Base-by-base conservation (phyloP, 2,888 invertebrate species). In the Coenonympha glycerion region DNA sequence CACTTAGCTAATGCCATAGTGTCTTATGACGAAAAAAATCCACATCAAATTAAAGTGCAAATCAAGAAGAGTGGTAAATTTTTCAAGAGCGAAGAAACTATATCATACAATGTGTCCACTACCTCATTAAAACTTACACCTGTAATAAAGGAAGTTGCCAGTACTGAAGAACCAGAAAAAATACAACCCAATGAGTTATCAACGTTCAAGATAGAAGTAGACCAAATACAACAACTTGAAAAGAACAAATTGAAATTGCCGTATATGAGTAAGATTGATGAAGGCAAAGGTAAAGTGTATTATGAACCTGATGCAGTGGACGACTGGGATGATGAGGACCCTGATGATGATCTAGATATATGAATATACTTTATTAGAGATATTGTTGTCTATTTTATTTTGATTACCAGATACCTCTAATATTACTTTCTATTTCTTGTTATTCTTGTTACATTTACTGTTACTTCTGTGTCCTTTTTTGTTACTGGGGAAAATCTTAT, bases 301-400 rank as follows among this genome's bases (percentile, higher is more conserved):
- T 95, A 95, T 67, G 89, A 91, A 58, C 92, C 94, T 6, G 95
- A 95, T 76, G 91, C 90, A 47, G 88, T 90, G 1, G 95, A 95
- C 73, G 95, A 95, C 71, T 92, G 93, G 87, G 95, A 95, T 67
- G 94, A 94, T 66, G 95, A 95, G 78, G 94, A 95, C 79, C 95
- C 95, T 1, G 95, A 95, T 86, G 94, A 95, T 74, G 95, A 95
- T 80, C 84, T 95, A 54, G 91, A 92, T 78, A 90, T 94, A 53
- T 83, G 53, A 77, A 66, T 44, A 31, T 28, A 46, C 8, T 16
- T 50, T 22, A 11, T 18, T n/a, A n/a, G n/a, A n/a, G n/a, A n/a
- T n/a, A n/a, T n/a, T n/a, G n/a, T n/a, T n/a, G n/a, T n/a, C n/a
- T n/a, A n/a, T n/a, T n/a, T n/a, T n/a, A n/a, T n/a, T n/a, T n/a